These are phyloP conservation scores for Notodonta ziczac DNA, from an alignment of 2,888 invertebrate genomes.

Conservation along the genomic window DNA sequence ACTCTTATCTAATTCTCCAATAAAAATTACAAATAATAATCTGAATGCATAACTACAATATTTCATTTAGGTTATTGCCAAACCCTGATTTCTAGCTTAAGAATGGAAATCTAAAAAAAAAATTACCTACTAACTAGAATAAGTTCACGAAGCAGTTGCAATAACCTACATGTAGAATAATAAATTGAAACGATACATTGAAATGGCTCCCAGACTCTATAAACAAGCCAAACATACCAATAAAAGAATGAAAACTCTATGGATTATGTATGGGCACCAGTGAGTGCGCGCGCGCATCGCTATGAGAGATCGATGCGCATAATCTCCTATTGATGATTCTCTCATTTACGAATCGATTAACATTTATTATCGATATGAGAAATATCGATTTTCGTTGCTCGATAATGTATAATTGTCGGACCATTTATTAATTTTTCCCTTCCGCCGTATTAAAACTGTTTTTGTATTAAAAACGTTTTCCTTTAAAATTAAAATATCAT, in stretches of 20 bases:
- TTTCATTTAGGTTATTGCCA: no score
- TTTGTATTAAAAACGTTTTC: no score
- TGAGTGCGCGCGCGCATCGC: slow-evolving; percentile 10
- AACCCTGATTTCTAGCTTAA: no score
- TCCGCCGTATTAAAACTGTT: neutral
- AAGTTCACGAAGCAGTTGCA: slow-evolving; percentile 2
- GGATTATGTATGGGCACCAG: slow-evolving; percentile 11
- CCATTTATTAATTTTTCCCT: neutral
- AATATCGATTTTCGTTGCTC: slow-evolving; percentile 9
- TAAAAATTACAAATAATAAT: no score
- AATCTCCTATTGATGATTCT: slow-evolving; percentile 16
- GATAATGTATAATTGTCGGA: neutral
- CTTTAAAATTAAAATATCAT: no score
- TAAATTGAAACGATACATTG: slow-evolving; percentile 30
- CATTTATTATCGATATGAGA: slow-evolving; percentile 35
- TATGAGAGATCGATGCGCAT: slow-evolving; percentile 8
- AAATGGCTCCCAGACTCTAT: slow-evolving; percentile 29
- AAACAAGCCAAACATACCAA: slow-evolving; percentile 21
- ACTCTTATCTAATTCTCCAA: no score
- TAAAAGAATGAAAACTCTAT: slow-evolving; percentile 24
- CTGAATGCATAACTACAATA: no score
- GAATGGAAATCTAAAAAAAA: no score
- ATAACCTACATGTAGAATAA: slow-evolving; percentile 11
- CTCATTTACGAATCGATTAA: slow-evolving; percentile 25
- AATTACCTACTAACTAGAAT: neutral